Conservation (phyloP, 2,888 invertebrate genomes). For the Acanthopleura granulata region DNA sequence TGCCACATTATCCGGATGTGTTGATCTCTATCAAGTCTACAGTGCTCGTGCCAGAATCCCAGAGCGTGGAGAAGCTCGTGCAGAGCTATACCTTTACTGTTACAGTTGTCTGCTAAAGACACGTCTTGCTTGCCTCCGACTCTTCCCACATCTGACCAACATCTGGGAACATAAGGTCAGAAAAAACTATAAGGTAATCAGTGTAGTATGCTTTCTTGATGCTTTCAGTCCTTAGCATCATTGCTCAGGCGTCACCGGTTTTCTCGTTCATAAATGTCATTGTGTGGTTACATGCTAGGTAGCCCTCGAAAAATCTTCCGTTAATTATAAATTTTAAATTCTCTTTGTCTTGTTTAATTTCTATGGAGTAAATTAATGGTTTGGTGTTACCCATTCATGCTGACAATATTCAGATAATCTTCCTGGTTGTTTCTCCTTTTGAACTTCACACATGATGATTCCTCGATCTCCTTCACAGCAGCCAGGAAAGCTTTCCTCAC, state of each 20-base stretch:
- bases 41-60: constrained; percentile 1
- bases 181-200: no score
- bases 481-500: background rate
- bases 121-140: background rate
- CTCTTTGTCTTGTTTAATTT: no score
- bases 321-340: no score
- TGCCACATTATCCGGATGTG: background rate
- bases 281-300: no score
- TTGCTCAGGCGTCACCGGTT: no score
- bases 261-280: no score
- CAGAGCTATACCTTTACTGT: background rate
- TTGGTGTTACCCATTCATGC: background rate
- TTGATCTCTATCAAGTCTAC: background rate
- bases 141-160: constrained; percentile 1
- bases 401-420: background rate
- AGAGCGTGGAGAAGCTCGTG: constrained; percentile 1
- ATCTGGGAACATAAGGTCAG: background rate
- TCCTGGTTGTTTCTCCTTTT: background rate
- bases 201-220: no score
- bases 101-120: background rate
- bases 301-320: no score
- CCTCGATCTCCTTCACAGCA: background rate
- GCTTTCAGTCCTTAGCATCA: no score
- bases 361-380: no score
- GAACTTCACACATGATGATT: background rate